A percentile compares a stretch with the other conserved stretches of the same genome.
Conservation (phyloP, 2,113 vertebrate genomes). For the Scopus umbretta region DNA sequence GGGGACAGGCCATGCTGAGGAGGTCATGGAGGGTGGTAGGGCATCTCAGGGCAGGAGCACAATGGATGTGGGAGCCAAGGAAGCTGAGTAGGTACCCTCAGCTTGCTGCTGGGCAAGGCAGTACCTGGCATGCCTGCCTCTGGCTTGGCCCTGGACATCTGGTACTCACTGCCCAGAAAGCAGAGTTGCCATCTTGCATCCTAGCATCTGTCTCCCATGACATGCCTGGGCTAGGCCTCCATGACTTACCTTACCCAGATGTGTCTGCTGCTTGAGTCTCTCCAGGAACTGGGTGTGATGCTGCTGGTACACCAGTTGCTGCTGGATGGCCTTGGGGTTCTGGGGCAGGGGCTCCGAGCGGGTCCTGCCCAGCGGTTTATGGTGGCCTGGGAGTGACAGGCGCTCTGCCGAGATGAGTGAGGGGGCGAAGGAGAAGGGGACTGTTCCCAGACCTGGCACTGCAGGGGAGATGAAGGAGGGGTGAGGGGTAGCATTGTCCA, state of each 20-base stretch:
- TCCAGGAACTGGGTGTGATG: constrained; percentile 77
- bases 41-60: background rate
- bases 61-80: background rate
- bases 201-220: background rate
- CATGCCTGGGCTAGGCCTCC: too few relatives aligned
- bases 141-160: background rate
- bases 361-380: constrained; percentile 86
- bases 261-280: constrained; percentile 76
- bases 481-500: background rate
- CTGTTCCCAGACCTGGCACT: constrained; percentile 78
- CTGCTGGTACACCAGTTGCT: constrained; percentile 70
- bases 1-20: background rate
- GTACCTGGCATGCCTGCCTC: fast-evolving
- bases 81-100: background rate
- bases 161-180: background rate
- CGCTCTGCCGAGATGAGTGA: constrained; percentile 71
- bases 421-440: constrained; percentile 78
- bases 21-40: background rate
- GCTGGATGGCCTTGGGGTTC: constrained; percentile 74
- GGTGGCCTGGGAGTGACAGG: constrained; percentile 73
- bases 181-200: background rate
- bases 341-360: constrained; percentile 91
- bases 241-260: constrained; percentile 72
- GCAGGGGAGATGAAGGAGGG: background rate
- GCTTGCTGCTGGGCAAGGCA: background rate